phyloP scores from a whole-genome alignment of 2,888 invertebrate genomes.

The Hydropsyche betteni region DNA sequence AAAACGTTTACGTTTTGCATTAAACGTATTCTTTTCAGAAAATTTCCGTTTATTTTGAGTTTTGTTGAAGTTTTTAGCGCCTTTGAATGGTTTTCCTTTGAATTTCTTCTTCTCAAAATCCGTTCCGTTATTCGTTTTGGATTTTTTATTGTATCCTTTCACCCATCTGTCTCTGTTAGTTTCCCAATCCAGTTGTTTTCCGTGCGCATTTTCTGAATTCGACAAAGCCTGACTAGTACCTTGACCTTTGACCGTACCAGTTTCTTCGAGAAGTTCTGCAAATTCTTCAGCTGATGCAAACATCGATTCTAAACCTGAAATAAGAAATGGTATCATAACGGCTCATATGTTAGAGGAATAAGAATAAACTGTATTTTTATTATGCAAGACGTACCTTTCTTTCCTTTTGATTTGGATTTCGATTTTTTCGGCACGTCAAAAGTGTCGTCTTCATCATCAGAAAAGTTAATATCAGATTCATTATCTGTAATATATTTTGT shows the following conservation, averaged over 20 bases:
- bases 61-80: not conserved
- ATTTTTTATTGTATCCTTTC: constrained; percentile 64
- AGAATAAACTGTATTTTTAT: not conserved
- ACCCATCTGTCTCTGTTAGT: constrained; percentile 73
- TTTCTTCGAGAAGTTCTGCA: constrained; percentile 86
- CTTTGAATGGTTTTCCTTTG: constrained; percentile 5
- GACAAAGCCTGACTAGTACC: constrained; percentile 74
- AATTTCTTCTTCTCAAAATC: not conserved
- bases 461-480: constrained; percentile 54
- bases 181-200: constrained; percentile 86
- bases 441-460: constrained; percentile 51
- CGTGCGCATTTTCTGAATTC: constrained; percentile 80
- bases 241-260: constrained; percentile 72
- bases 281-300: constrained; percentile 92
- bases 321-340: too few relatives aligned
- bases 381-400: not conserved
- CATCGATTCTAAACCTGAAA: constrained; percentile 67
- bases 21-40: not conserved
- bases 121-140: not conserved
- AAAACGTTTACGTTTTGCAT: not conserved
- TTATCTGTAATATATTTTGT: constrained; percentile 53
- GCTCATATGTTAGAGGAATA: too few relatives aligned
- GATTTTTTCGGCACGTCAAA: constrained; percentile 9
- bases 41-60: constrained; percentile 24
- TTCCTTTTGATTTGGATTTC: constrained; percentile 7